Evolutionary conservation across 2,797 vertebrate genomes (phyloP).

Genomic region (Halcyon badia): DNA sequence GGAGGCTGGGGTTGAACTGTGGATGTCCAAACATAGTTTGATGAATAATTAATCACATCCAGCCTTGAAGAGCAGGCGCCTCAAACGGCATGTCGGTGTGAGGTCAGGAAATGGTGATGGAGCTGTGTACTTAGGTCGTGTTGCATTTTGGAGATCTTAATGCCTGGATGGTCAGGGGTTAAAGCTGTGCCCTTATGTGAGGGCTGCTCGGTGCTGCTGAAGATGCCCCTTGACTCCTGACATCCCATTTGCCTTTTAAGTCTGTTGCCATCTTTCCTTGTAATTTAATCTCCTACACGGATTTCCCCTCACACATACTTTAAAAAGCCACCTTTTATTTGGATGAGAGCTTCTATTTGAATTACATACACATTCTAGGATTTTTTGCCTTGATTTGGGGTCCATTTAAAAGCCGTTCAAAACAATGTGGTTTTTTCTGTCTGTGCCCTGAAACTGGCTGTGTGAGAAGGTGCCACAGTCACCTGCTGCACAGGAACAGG

Average conservation of each 20-base stretch:
- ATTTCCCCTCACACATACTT: rapidly evolving
- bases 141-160: background rate
- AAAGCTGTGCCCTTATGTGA: background rate
- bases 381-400: background rate
- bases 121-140: rapidly evolving
- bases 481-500: background rate
- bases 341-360: background rate
- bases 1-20: conserved; percentile 16
- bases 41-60: conserved; percentile 40
- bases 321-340: background rate
- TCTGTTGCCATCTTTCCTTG: background rate
- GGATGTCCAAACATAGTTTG: conserved; percentile 21
- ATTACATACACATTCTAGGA: background rate
- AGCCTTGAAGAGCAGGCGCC: background rate
- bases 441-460: background rate
- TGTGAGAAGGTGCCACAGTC: background rate
- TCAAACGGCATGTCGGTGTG: background rate
- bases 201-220: background rate
- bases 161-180: background rate
- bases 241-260: background rate
- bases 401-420: background rate
- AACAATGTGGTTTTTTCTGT: background rate
- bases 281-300: background rate
- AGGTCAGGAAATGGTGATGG: background rate
- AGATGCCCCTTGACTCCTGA: background rate